Conservation (phyloP, 2,113 vertebrate species). For the Piaya cayana region DNA sequence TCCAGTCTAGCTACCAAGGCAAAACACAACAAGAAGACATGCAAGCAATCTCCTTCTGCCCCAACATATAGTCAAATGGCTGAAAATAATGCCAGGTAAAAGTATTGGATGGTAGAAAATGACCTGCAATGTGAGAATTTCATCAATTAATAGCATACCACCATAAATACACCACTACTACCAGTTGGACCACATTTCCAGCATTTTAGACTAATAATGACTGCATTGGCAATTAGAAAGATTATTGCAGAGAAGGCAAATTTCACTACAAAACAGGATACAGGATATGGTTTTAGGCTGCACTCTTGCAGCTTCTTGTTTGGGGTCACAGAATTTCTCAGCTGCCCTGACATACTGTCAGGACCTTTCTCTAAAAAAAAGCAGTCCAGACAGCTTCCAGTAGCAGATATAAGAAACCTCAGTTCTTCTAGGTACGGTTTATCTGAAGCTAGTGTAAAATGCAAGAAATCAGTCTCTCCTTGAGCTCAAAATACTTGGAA, state of each 20-base stretch:
- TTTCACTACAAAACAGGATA: not conserved
- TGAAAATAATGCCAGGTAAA: not conserved
- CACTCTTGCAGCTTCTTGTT: not conserved
- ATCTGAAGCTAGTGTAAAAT: not conserved
- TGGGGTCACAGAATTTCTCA: not conserved
- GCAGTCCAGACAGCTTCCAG: not conserved
- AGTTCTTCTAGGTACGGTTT: not conserved
- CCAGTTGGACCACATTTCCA: not conserved
- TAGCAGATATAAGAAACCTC: not conserved
- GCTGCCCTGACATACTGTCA: not conserved
- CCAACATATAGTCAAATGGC: not conserved
- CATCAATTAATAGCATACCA: not conserved
- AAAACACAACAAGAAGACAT: not conserved
- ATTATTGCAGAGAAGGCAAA: not conserved
- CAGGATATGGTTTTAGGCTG: not conserved
- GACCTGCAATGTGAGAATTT: fast-evolving
- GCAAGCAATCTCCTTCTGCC: not conserved
- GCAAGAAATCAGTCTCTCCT: not conserved
- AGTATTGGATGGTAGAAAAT: not conserved
- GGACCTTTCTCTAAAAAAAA: not conserved
- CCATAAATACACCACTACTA: not conserved
- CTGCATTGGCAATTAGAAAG: not conserved
- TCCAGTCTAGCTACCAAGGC: not conserved
- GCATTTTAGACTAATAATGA: not conserved
- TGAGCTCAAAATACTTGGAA: not conserved